Evolutionary conservation across 2,888 invertebrate genomes (phyloP).

Genomic region (Pollenia angustigena): DNA sequence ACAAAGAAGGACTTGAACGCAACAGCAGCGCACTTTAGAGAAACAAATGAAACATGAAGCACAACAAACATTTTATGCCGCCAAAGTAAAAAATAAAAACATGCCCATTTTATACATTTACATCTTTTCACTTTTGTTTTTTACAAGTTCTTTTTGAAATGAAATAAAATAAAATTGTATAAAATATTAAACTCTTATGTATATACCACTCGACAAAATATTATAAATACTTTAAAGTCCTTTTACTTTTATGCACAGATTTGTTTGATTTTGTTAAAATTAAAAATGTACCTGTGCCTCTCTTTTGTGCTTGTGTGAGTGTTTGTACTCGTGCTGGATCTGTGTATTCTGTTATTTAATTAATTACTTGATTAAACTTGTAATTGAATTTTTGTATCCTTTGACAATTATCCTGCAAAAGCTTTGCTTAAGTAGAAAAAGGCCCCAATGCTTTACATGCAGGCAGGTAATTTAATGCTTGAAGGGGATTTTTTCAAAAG

Average conservation of each 20-base stretch:
- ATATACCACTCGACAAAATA: conserved; percentile 50
- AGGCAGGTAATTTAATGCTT: neutral
- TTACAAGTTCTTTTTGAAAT: neutral
- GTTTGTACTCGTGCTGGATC: neutral
- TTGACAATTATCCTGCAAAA: conserved; percentile 13
- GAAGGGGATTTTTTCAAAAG: neutral
- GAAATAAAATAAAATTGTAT: conserved; percentile 14
- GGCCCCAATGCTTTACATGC: neutral
- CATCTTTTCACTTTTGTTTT: conserved; percentile 44
- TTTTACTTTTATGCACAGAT: conserved; percentile 27
- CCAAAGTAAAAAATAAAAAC: conserved; percentile 37
- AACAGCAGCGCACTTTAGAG: conserved; percentile 9
- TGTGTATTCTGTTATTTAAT: conserved; percentile 14
- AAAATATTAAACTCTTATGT: conserved; percentile 50
- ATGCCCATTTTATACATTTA: conserved; percentile 23
- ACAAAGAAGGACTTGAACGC: conserved; percentile 54
- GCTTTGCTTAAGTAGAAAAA: neutral
- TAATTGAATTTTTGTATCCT: conserved; percentile 15
- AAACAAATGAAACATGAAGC: conserved; percentile 50
- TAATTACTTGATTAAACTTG: conserved; percentile 48
- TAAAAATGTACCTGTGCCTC: neutral
- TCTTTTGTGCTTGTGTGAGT: neutral
- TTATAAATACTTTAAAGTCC: conserved; percentile 62
- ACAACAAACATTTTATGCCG: conserved; percentile 38
- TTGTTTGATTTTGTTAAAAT: conserved; percentile 12